Base-by-base conservation (phyloP, 2,113 vertebrate species). In the Mormyrus iriodes region DNA sequence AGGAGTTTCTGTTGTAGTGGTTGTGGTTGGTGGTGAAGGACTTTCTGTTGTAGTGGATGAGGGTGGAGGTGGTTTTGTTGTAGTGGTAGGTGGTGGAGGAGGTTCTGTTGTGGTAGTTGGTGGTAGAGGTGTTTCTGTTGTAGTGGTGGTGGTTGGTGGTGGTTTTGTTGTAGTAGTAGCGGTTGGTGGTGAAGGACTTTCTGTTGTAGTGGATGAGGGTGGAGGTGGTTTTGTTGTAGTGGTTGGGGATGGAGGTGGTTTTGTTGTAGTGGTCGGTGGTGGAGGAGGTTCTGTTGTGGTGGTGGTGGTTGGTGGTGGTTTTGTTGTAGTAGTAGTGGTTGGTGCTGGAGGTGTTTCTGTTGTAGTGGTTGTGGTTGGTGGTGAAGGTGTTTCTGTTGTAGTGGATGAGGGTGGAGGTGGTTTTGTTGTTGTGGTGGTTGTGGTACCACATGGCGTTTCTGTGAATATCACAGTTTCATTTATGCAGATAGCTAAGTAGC, bases 401-500 rank as follows among this genome's bases (percentile, higher is more conserved):
- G 48, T 58, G 46, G 3, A 2, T 15, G 53, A 5, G 15, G 35
- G n/a, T 46, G 85, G 15, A 7, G 82, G 10, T 35, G 39, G 0
- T n/a, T 82, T 17, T 46, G 82, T 24, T 44, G 83, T 83, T 31
- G 86, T n/a, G 24, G 86, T 2, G 73, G 69, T 0, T 0, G 87
- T 65, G 49, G 88, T 3, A 35, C 44, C 0, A 44, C 93, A 94
- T 2, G 91, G 4, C 53, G 91, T n/a, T 88, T 88, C 92, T 52
- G 0, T 9, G 53, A 51, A 1, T 85, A 92, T 92, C 7, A 94
- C 91, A 10, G 93, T 95, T 89, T 27, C 10, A 88, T 95, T 95
- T 13, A 88, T 92, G 88, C 94, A 95, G 46, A 93, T 94, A 61
- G 91, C 93, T 89, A 93, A 90, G 85, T 94, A 95, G 89, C 95